A percentile compares a stretch with the other conserved stretches of the same genome.
phyloP scores from a whole-genome alignment of 2,888 invertebrate species.

The Ischnus inquisitorius region DNA sequence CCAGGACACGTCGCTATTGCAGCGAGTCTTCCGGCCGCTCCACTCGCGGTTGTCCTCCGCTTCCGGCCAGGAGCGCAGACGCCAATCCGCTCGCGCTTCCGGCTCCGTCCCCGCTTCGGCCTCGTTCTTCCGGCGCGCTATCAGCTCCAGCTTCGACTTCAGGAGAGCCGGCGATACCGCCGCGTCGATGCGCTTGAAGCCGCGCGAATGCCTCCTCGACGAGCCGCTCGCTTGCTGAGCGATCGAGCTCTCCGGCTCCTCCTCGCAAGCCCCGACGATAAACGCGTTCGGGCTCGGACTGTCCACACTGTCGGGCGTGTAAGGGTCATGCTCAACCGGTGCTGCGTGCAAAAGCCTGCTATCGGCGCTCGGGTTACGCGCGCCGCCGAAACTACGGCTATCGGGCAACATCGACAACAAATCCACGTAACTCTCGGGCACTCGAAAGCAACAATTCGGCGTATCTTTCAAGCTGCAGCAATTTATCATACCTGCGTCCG shows the following conservation, averaged over 20 bases:
- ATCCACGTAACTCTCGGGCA: conserved; percentile 81
- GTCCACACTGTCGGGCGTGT: conserved; percentile 94
- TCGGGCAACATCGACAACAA: conserved; percentile 83
- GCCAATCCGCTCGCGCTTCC: conserved; percentile 70
- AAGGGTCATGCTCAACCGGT: conserved; percentile 89
- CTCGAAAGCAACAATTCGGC: conserved; percentile 84
- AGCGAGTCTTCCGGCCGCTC: conserved; percentile 77
- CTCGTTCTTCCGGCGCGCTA: conserved; percentile 74
- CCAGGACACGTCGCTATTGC: conserved; percentile 82
- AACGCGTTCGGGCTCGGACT: conserved; percentile 89
- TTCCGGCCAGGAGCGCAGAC: conserved; percentile 74
- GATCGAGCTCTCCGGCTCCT: too few species aligned
- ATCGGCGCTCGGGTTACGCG: conserved; percentile 77
- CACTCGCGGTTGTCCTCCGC: conserved; percentile 59
- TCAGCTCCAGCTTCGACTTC: conserved; percentile 81
- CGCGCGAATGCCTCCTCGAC: conserved; percentile 37
- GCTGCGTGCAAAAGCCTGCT: conserved; percentile 87
- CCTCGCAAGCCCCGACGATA: conserved; percentile 50
- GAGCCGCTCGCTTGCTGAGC: conserved; percentile 68
- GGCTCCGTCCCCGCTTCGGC: conserved; percentile 5
- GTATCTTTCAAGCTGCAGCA: conserved; percentile 86
- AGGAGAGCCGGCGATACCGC: conserved; percentile 82
- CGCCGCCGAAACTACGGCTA: conserved; percentile 84
- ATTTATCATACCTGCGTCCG: conserved; percentile 92
- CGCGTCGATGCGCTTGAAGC: conserved; percentile 73